A percentile compares a stretch with the other conserved stretches of the same genome.
Evolutionary conservation across 2,888 invertebrate genomes (phyloP).

Genomic region (Phragmatobia fuliginosa): DNA sequence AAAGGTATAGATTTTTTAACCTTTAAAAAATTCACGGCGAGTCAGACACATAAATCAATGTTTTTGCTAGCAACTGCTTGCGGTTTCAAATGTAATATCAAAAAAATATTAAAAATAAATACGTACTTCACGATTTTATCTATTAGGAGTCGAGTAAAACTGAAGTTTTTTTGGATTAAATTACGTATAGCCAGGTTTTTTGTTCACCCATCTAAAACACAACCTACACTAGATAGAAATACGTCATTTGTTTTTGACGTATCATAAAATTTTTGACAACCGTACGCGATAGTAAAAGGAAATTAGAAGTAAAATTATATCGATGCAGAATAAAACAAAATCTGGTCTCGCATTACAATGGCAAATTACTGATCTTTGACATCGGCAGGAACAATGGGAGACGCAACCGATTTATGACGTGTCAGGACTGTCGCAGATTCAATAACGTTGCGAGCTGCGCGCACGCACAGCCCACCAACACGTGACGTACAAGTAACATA

Average conservation of each 20-base stretch:
- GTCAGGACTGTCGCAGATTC: conserved; percentile 68
- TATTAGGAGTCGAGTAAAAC: conserved; percentile 32
- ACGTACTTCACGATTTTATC: conserved; percentile 33
- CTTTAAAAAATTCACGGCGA: conserved; percentile 50
- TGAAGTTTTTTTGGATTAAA: not conserved
- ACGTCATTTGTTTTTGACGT: conserved; percentile 17
- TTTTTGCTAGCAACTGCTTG: conserved; percentile 55
- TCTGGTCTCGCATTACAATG: conserved; percentile 72
- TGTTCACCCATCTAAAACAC: conserved; percentile 25
- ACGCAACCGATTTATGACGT: conserved; percentile 72
- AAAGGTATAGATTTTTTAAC: conserved; percentile 51
- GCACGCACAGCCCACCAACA: conserved; percentile 62
- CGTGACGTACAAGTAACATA: conserved; percentile 56
- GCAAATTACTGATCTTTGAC: conserved; percentile 86
- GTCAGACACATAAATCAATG: conserved; percentile 59
- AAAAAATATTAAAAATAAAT: conserved; percentile 40
- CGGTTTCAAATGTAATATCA: conserved; percentile 55
- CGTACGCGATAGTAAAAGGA: not conserved
- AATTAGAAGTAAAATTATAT: conserved; percentile 25
- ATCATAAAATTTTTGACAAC: conserved; percentile 18
- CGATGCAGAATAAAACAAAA: conserved; percentile 37
- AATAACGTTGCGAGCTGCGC: conserved; percentile 66
- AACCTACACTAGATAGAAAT: not conserved
- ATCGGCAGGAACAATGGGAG: conserved; percentile 80
- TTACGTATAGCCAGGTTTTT: conserved; percentile 14